These are phyloP conservation scores for Pharmacophagus antenor DNA, from an alignment of 2,888 invertebrate species.

Conservation along the genomic window DNA sequence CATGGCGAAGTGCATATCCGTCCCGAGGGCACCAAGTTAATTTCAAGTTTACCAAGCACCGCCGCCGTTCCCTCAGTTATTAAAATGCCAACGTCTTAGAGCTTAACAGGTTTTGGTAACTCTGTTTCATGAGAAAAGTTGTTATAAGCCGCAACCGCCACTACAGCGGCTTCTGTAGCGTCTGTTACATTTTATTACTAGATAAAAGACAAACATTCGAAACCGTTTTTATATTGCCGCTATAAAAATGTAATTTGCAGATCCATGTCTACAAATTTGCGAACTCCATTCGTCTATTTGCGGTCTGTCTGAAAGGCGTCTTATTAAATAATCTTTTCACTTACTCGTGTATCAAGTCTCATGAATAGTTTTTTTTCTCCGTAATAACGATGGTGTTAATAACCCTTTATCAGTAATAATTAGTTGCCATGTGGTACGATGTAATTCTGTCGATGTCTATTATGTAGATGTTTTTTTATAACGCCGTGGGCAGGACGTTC, in stretches of 20 bases:
- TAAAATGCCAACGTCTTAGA: constrained; percentile 70
- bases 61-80: constrained; percentile 63
- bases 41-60: constrained; percentile 69
- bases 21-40: constrained; percentile 70
- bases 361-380: too few species aligned
- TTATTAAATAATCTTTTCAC: too few species aligned
- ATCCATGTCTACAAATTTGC: neutral
- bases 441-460: too few species aligned
- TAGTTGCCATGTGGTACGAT: too few species aligned
- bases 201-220: neutral
- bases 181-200: neutral
- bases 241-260: neutral
- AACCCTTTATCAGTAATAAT: too few species aligned
- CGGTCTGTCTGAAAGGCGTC: neutral
- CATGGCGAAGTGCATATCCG: constrained; percentile 47
- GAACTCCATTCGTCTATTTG: neutral
- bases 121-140: constrained; percentile 52
- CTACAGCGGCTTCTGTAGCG: neutral
- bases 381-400: too few species aligned
- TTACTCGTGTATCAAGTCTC: too few species aligned
- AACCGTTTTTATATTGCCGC: neutral
- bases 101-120: constrained; percentile 69
- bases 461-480: too few species aligned
- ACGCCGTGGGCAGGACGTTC: too few species aligned
- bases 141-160: constrained; percentile 17